These are phyloP conservation scores for Tympanuchus pallidicinctus DNA, from an alignment of 2,113 vertebrate genomes.

Conservation along the genomic window DNA sequence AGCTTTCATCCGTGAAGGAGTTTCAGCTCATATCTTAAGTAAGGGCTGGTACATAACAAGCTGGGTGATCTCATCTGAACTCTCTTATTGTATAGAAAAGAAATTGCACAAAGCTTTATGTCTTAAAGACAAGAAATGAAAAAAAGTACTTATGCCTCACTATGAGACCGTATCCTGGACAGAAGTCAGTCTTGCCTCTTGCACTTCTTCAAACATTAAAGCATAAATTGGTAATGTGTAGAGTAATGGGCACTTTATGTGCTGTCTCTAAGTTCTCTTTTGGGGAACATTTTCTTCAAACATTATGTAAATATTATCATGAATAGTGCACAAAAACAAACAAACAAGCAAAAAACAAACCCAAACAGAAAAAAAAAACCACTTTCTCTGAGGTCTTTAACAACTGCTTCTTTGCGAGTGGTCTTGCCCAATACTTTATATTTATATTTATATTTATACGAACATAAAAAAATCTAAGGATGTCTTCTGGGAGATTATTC, in stretches of 20 bases:
- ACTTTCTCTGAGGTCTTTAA: neutral
- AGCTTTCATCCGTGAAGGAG: neutral
- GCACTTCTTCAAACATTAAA: neutral
- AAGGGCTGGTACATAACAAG: neutral
- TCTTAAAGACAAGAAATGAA: neutral
- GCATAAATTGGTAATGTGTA: neutral
- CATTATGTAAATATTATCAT: neutral
- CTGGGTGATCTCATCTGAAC: neutral
- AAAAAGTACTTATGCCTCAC: neutral
- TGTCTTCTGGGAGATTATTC: neutral
- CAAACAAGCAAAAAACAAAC: too few species aligned
- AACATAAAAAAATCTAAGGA: neutral
- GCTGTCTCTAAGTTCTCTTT: neutral
- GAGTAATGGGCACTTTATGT: neutral
- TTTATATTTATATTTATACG: neutral
- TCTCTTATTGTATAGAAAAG: neutral
- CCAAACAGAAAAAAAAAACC: neutral
- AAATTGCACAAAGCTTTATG: neutral
- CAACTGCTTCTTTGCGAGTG: neutral
- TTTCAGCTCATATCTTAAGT: neutral
- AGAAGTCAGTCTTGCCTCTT: neutral
- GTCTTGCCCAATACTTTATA: neutral
- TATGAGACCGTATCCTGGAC: neutral
- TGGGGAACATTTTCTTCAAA: neutral
- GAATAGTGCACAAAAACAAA: neutral